Base-by-base conservation (phyloP, 1,140 invertebrate genomes). In the Aleiodes sp. region DNA sequence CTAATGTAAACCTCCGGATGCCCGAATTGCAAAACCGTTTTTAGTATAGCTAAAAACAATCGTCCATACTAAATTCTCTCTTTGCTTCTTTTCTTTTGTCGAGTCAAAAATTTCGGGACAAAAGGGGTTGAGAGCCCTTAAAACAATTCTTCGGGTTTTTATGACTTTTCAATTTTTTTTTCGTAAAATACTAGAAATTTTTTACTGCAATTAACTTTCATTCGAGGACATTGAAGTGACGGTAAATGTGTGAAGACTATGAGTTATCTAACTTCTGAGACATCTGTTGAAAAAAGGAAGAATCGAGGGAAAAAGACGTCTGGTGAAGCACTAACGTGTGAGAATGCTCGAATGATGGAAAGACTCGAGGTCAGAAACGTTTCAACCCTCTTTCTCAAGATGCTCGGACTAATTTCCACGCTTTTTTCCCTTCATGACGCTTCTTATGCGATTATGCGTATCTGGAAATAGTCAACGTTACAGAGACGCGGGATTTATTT, bases 371-470 rank as follows among this genome's bases (percentile, higher is more conserved):
- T 70, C 60, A 64, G 69, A n/a, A n/a, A n/a, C n/a, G 66, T 62
- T 73, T 65, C 46, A 71, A 73, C 72, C 70, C 72, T 65, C 70
- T 52, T 19, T 62, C 9, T 63, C 4, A n/a, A n/a, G n/a, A n/a
- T n/a, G n/a, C n/a, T n/a, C n/a, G n/a, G n/a, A n/a, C n/a, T n/a
- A n/a, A n/a, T 24, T 19, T 52, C 10, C 4, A 19, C 61, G 31
- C 31, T 35, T 52, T 67, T 64, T 68, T 59, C 68, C 56, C 68
- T 73, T 76, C 75, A 65, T 73, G 68, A 28, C 73, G 70, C 73
- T 74, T 72, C 59, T 69, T 70, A 59, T 75, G 65, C 43, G 59
- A 41, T 63, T 46, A 29, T 37, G 28, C 52, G 60, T 56, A 46
- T 31, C 65, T 62, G 28, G 65, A 52, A 63, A 62, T 66, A 61